These are phyloP conservation scores for Lepidurus apus DNA, from an alignment of 1,140 invertebrate species.

Conservation along the genomic window DNA sequence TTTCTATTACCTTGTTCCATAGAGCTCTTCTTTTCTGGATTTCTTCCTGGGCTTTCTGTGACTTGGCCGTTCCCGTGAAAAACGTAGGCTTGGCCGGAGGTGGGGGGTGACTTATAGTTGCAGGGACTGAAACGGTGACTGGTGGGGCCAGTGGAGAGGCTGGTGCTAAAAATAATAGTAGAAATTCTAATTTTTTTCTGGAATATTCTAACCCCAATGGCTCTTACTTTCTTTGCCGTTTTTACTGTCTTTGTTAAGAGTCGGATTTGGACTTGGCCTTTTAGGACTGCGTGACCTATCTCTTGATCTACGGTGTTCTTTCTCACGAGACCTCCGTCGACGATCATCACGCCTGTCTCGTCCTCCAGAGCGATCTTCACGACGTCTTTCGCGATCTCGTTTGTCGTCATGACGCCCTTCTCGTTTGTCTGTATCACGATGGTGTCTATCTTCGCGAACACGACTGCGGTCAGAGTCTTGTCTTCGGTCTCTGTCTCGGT, in stretches of 20 bases:
- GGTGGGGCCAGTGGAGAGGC: background rate
- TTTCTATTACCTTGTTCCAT: background rate
- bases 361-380: background rate
- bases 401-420: background rate
- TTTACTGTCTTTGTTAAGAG: background rate
- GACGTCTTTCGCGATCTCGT: background rate
- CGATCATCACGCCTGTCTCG: constrained; percentile 2
- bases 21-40: background rate
- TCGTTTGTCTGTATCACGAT: background rate
- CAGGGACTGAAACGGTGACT: background rate
- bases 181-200: too few species aligned
- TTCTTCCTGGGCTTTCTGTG: background rate
- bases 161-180: background rate
- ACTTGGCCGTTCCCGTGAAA: background rate
- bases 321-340: background rate
- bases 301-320: background rate
- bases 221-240: background rate
- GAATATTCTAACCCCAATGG: background rate
- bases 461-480: background rate
- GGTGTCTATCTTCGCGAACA: background rate
- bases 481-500: constrained; percentile 1
- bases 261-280: background rate
- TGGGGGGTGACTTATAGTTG: background rate
- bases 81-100: background rate
- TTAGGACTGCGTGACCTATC: background rate